Base-by-base conservation (phyloP, 2,113 vertebrate species). In the Junco hyemalis region DNA sequence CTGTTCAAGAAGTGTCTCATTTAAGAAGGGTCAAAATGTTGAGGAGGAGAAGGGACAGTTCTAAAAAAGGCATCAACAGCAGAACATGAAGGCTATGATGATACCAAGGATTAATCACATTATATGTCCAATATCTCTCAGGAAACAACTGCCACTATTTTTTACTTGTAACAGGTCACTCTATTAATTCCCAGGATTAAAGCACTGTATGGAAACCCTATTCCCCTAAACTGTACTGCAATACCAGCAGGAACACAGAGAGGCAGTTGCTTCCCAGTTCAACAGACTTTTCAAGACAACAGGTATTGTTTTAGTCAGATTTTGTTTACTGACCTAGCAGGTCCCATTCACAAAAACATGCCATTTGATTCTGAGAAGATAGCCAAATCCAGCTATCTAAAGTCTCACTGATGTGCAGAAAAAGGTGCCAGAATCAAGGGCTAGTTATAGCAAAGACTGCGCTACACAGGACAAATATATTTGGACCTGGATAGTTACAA, bases 81-180 rank as follows among this genome's bases (percentile, higher is more conserved):
- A 88, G 35, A 88, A 10, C 20, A 60, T 33, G 68, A 47, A 60
- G 23, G 42, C 29, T 33, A 5, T 24, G 23, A 19, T 59, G 42
- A 71, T 53, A 54, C 4, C 12, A 66, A n/a, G 8, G 28, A 42
- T 5, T 23, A 72, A 72, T 31, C 25, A n/a, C 10, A n/a, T 54
- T 74, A 11, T 47, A n/a, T 6, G 20, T 84, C 11, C 20, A 76
- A 0, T 48, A 29, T 10, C 11, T 92, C 31, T 50, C n/a, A 79
- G 42, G 29, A 82, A 90, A 80, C 2, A 64, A 28, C 8, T 16
- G 4, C 29, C 24, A 31, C 15, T 70, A 15, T 35, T 81, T 81
- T 83, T 74, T 0, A 44, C 12, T 36, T 44, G 2, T 36, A 82
- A n/a, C 1, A 7, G 8, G 47, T 72, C 2, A 2, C 21, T 53